Evolutionary conservation across 2,797 vertebrate genomes (phyloP).

Genomic region (Falco columbarius): DNA sequence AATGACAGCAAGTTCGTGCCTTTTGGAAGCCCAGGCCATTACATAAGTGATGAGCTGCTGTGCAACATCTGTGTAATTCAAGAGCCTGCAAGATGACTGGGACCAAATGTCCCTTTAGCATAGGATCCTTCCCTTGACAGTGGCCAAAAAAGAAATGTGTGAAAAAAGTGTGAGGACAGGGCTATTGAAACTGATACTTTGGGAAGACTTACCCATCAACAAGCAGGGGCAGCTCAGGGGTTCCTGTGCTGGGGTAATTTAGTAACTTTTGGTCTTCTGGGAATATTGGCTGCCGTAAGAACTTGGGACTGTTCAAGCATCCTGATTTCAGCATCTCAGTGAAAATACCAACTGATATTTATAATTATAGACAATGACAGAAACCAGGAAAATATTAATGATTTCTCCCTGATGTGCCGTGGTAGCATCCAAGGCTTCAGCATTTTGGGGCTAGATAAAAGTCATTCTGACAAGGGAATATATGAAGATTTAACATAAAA

Average conservation of each 20-base stretch:
- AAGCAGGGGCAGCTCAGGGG: neutral
- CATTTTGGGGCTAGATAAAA: neutral
- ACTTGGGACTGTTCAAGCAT: neutral
- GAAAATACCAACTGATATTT: neutral
- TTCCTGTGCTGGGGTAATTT: rapidly evolving
- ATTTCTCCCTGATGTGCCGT: neutral
- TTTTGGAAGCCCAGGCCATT: neutral
- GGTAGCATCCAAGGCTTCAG: neutral
- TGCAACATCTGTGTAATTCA: neutral
- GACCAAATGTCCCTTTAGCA: neutral
- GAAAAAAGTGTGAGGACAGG: neutral
- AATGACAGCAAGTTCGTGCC: neutral
- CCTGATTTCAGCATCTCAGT: neutral
- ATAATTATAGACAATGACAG: neutral
- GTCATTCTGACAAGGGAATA: neutral
- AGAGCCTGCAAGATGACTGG: neutral
- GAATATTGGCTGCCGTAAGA: neutral
- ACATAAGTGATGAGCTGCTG: neutral
- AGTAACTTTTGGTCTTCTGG: neutral
- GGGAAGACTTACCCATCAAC: neutral
- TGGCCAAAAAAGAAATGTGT: neutral
- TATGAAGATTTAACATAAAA: neutral
- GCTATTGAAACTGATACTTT: neutral
- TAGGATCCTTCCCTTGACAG: neutral
- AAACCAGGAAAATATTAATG: neutral